Evolutionary conservation across 2,797 vertebrate genomes (phyloP).

Genomic region (Urosaurus nigricauda): DNA sequence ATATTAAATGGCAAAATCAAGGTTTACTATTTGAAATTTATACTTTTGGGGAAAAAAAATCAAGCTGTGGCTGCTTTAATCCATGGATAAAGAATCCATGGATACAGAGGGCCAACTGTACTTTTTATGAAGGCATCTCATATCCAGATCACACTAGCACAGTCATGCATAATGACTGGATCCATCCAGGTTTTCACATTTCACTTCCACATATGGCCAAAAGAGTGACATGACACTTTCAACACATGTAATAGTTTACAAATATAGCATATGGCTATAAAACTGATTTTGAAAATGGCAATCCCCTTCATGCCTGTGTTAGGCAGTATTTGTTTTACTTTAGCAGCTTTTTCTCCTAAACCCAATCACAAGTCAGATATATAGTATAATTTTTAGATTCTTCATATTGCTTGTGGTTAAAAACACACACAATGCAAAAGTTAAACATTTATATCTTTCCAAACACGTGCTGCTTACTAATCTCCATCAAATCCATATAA

Average conservation of each 20-base stretch:
- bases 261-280: neutral
- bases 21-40: no score
- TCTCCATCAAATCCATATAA: constrained; percentile 38
- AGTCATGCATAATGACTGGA: neutral
- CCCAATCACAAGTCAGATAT: constrained; percentile 6
- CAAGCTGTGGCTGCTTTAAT: no score
- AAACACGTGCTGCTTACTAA: constrained; percentile 32
- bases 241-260: neutral
- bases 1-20: no score
- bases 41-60: no score
- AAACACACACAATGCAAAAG: constrained; percentile 22
- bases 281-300: neutral
- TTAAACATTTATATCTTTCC: constrained; percentile 22
- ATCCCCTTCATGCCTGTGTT: neutral
- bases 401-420: constrained; percentile 27
- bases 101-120: no score
- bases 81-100: no score
- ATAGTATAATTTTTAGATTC: constrained; percentile 32
- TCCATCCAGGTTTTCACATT: neutral
- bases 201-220: neutral
- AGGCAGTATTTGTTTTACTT: neutral
- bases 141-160: neutral
- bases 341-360: neutral
- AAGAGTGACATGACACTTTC: neutral
- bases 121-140: neutral